Evolutionary conservation across 2,888 invertebrate species (phyloP).

Genomic region (Lysandra bellargus): DNA sequence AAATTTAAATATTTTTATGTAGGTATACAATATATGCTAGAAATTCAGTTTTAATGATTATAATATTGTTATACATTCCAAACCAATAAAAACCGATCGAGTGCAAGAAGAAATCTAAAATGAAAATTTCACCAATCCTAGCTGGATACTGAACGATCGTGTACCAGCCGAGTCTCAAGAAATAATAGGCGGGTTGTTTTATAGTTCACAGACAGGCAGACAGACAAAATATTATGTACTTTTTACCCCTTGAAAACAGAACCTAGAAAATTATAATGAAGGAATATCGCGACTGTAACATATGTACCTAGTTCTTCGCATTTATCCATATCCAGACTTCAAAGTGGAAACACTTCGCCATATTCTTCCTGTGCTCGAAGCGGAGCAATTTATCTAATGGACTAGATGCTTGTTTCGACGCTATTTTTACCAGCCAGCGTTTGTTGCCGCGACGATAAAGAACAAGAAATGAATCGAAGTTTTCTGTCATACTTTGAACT

Average conservation of each 20-base stretch:
- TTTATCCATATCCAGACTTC: conserved; percentile 10
- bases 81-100: too few species aligned
- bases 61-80: too few species aligned
- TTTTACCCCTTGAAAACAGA: background rate
- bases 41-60: too few species aligned
- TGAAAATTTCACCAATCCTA: too few species aligned
- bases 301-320: background rate
- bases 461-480: background rate
- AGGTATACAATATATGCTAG: too few species aligned
- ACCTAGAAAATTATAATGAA: background rate
- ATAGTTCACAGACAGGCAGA: too few species aligned
- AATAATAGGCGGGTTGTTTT: too few species aligned
- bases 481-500: background rate
- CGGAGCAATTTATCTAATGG: conserved; percentile 71
- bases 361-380: conserved; percentile 45
- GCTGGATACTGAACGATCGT: too few species aligned
- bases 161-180: too few species aligned
- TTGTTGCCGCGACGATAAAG: background rate
- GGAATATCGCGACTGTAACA: background rate
- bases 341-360: conserved; percentile 26
- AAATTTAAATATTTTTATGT: background rate
- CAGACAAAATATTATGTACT: too few species aligned
- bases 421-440: conserved; percentile 33
- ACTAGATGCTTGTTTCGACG: conserved; percentile 41
- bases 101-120: too few species aligned